phyloP scores from a whole-genome alignment of 1,140 invertebrate species.

The Ostrea denselamellosa region DNA sequence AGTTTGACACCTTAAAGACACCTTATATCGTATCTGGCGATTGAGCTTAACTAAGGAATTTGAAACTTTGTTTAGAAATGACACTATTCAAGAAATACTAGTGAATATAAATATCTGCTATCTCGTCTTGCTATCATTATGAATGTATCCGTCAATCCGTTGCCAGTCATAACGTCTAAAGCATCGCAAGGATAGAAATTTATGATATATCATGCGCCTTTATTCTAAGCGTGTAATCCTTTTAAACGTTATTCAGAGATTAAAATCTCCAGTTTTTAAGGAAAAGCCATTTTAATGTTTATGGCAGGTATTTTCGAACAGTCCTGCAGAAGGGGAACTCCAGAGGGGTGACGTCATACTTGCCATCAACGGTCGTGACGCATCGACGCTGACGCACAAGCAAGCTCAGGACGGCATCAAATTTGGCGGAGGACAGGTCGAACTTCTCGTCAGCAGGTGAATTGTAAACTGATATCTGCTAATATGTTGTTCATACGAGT shows the following conservation, averaged over 20 bases:
- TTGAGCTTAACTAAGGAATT: no score
- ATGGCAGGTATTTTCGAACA: constrained; percentile 82
- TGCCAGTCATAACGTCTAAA: background rate
- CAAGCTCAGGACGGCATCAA: constrained; percentile 94
- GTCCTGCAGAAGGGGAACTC: constrained; percentile 88
- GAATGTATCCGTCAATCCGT: background rate
- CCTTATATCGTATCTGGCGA: no score
- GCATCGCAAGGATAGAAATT: background rate
- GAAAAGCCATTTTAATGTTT: background rate
- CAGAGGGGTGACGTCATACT: constrained; percentile 92
- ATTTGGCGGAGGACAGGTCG: constrained; percentile 82
- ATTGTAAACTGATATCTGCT: background rate
- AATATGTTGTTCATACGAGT: background rate
- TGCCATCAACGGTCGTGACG: constrained; percentile 92
- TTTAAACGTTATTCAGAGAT: background rate
- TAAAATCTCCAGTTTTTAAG: background rate
- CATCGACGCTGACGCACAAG: constrained; percentile 90
- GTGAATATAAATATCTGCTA: background rate
- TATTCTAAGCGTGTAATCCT: background rate
- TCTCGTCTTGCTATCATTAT: no score
- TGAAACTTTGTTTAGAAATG: no score
- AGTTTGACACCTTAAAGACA: no score
- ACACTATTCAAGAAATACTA: no score
- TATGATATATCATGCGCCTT: background rate
- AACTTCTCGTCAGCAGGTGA: constrained; percentile 74